Evolutionary conservation across 1,140 invertebrate genomes (phyloP), one percentile per base, ranked within the genome.

Genomic region (Temnothorax longispinosus): DNA sequence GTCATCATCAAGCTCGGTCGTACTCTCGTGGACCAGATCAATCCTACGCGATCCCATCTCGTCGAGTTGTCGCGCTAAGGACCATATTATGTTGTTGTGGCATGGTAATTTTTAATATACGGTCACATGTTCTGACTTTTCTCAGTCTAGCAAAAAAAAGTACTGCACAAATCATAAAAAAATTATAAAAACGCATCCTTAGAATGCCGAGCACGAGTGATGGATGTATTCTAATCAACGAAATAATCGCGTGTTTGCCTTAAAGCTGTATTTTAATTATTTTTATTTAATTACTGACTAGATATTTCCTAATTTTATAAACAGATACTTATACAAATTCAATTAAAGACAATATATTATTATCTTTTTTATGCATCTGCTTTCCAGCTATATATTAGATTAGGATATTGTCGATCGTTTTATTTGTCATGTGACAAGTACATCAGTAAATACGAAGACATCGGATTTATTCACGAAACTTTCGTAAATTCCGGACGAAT

Each of bases 21-120:
- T 76, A 65, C 71, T 76, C 81, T 91, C 67, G 65, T 91, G 67
- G 82, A 86, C 84, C 87, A 90, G 75, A 80, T 85, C 85, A 88
- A 76, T 93, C 88, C 89, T 87, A 92, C 91, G 92, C 92, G 88
- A 92, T 93, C 86, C 87, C 86, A 93, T 93, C 85, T 88, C 86
- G 92, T 93, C 82, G 89, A 54, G 52, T 78, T 75, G 21, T 47
- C 27, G 69, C 69, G 32, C 58, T 50, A 38, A 13, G 47, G 76
- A 21, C 56, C 13, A 80, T 82, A 82, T 88, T 81, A 56, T 56
- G n/a, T 64, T 13, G n/a, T 71, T 38, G 62, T 64, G 50, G 58
- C 50, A 62, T 41, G 6, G 38, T 6, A 85, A 90, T 60, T 85
- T 32, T 58, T 67, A 58, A 84, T 84, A 60, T 35, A 56, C 54